Evolutionary conservation across 92 coral and sea anemone species (phyloP).

Genomic region (Desmophyllum pertusum): DNA sequence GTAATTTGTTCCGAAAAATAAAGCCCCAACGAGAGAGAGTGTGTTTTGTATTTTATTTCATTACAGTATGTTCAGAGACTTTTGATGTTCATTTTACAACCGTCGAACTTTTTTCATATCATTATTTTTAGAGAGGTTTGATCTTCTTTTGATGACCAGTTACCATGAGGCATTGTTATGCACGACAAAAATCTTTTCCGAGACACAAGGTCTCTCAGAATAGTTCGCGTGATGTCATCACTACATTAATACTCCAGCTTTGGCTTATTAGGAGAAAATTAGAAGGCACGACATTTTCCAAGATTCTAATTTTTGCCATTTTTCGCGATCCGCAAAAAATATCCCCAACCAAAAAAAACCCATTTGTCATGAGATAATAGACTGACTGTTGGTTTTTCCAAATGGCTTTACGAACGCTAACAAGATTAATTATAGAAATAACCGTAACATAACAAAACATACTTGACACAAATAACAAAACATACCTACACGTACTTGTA

Average conservation of each 20-base stretch:
- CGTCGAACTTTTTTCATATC: neutral
- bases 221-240: neutral
- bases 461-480: too few relatives aligned
- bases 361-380: too few relatives aligned
- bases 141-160: neutral
- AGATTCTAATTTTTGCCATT: slow-evolving; percentile 16
- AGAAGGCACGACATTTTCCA: neutral
- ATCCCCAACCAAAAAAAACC: neutral
- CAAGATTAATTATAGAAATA: neutral
- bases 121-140: neutral
- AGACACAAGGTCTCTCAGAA: neutral
- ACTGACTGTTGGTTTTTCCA: neutral
- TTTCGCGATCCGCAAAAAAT: neutral
- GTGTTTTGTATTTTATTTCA: too few relatives aligned
- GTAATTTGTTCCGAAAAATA: neutral
- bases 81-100: neutral
- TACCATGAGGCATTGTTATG: neutral
- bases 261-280: neutral
- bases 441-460: neutral
- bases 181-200: neutral
- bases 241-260: slow-evolving; percentile 8
- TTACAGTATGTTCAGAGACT: neutral
- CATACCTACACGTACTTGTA: too few relatives aligned
- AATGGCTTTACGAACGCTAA: neutral
- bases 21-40: neutral